Evolutionary conservation across 2,797 vertebrate species (phyloP).

Genomic region (Cygnus olor): DNA sequence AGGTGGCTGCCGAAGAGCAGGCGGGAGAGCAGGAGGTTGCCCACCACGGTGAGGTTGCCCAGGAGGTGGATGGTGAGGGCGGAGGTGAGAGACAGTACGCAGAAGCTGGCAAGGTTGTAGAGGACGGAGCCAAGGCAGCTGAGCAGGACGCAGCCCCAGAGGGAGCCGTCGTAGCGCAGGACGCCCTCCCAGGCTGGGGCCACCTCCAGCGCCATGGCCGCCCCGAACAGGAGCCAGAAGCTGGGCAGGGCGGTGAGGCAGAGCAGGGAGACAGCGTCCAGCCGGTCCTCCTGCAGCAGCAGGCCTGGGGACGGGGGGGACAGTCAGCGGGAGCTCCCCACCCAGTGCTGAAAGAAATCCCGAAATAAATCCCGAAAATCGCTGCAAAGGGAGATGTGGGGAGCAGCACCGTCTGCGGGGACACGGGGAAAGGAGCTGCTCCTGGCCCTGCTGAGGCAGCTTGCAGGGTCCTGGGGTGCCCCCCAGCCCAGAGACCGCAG

Average conservation of each 20-base stretch:
- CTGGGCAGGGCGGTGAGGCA: constrained; percentile 96
- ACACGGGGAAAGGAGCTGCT: no score
- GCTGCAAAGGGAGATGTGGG: fast-evolving
- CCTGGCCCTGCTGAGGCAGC: no score
- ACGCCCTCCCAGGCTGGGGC: constrained; percentile 83
- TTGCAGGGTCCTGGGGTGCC: no score
- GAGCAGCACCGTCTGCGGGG: fast-evolving
- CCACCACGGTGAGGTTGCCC: constrained; percentile 93
- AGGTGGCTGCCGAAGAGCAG: constrained; percentile 90
- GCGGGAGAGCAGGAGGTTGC: constrained; percentile 91
- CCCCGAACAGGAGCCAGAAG: constrained; percentile 90
- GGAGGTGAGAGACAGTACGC: constrained; percentile 93
- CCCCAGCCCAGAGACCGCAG: not conserved
- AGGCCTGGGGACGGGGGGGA: constrained; percentile 79
- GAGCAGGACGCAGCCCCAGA: constrained; percentile 93
- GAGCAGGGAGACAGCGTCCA: constrained; percentile 91
- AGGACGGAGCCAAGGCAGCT: constrained; percentile 95
- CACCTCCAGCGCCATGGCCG: constrained; percentile 88
- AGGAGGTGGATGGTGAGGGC: constrained; percentile 96
- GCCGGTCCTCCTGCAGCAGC: constrained; percentile 91
- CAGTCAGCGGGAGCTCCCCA: fast-evolving
- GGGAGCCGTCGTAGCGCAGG: constrained; percentile 80
- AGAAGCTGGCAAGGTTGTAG: constrained; percentile 96
- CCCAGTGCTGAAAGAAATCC: not conserved
- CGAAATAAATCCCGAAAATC: not conserved